These are phyloP conservation scores for Menidia beryllina DNA, from an alignment of 2,113 vertebrate species.

Conservation along the genomic window DNA sequence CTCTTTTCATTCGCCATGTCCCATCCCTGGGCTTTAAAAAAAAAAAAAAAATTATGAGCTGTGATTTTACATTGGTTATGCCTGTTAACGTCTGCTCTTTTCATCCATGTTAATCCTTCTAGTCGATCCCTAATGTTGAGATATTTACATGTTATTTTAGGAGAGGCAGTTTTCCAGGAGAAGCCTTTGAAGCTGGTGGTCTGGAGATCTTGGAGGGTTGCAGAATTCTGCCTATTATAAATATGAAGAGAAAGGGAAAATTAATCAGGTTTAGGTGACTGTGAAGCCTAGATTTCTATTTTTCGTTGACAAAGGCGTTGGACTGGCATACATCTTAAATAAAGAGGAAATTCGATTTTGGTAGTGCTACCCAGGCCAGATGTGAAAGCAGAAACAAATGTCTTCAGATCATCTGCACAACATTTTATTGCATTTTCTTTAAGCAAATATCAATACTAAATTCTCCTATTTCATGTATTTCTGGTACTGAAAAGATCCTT, in stretches of 20 bases:
- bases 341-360: too few relatives aligned
- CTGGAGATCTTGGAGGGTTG: slow-evolving; percentile 8
- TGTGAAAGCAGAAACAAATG: too few relatives aligned
- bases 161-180: slow-evolving; percentile 37
- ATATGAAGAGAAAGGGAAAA: background rate
- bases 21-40: background rate
- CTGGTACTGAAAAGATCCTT: too few relatives aligned
- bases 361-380: too few relatives aligned
- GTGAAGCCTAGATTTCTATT: too few relatives aligned
- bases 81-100: slow-evolving; percentile 44
- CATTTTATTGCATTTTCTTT: too few relatives aligned
- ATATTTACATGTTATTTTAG: slow-evolving; percentile 56
- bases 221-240: background rate
- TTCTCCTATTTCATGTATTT: too few relatives aligned
- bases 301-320: too few relatives aligned
- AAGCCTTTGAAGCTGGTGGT: slow-evolving; percentile 56
- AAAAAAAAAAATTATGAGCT: slow-evolving; percentile 38
- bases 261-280: background rate
- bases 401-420: too few relatives aligned
- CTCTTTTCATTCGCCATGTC: background rate
- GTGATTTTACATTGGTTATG: slow-evolving; percentile 18
- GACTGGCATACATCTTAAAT: too few relatives aligned
- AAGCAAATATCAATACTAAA: too few relatives aligned
- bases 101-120: slow-evolving; percentile 32
- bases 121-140: slow-evolving; percentile 33